phyloP scores from a whole-genome alignment of 2,113 vertebrate species.

The Chauna torquata region DNA sequence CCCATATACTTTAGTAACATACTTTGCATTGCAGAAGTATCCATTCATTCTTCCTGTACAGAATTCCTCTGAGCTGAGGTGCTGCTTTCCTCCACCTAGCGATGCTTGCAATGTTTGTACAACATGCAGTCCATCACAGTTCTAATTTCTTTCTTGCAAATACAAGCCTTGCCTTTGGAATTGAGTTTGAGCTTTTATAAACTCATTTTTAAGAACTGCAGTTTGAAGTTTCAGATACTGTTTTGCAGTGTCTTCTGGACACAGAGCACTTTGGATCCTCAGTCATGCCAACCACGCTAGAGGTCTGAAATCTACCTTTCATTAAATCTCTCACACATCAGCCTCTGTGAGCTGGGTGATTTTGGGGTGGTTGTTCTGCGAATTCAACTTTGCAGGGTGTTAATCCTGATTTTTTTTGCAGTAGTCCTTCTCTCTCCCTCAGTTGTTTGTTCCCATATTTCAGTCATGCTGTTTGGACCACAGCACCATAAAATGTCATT shows the following conservation, averaged over 20 bases:
- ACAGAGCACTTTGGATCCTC: neutral
- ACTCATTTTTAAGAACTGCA: neutral
- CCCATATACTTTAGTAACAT: neutral
- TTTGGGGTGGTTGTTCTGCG: fast-evolving
- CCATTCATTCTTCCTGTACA: neutral
- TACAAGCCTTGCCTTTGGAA: neutral
- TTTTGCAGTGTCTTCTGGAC: neutral
- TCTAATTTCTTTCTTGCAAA: neutral
- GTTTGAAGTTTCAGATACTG: neutral
- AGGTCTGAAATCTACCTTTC: neutral
- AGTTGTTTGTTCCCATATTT: neutral
- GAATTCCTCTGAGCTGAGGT: neutral
- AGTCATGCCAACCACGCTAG: neutral
- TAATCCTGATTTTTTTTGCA: neutral
- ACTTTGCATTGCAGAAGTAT: neutral
- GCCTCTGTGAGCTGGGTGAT: neutral
- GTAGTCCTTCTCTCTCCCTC: neutral
- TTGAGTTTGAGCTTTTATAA: neutral
- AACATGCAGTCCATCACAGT: neutral
- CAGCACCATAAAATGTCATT: neutral
- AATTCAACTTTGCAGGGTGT: neutral
- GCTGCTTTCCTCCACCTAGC: too few relatives aligned
- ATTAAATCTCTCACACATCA: neutral
- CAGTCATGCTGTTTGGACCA: neutral
- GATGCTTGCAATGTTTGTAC: neutral